These are phyloP conservation scores for Himalopsyche anomala DNA, from an alignment of 2,888 invertebrate species.

Conservation along the genomic window DNA sequence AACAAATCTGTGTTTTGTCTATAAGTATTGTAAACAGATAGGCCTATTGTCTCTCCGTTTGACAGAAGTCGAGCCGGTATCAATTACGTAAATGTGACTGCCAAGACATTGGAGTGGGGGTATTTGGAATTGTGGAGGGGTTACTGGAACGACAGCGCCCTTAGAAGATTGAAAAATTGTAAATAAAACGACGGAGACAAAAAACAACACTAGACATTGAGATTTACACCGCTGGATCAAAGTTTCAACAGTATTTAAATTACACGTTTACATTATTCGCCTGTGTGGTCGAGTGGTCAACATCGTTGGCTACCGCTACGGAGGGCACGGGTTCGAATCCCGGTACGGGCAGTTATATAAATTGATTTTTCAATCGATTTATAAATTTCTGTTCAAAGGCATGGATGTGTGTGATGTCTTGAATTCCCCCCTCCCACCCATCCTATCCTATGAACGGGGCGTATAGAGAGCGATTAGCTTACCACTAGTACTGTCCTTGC, in stretches of 20 bases:
- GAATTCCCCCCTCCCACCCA: no score
- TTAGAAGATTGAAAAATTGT: slow-evolving; percentile 46
- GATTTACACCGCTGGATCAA: background rate
- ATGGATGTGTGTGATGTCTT: no score
- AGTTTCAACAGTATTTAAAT: background rate
- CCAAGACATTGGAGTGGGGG: slow-evolving; percentile 22
- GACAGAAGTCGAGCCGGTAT: slow-evolving; percentile 4
- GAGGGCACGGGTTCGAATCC: no score
- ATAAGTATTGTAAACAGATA: background rate
- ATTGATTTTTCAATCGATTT: no score
- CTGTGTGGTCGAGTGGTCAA: no score
- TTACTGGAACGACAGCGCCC: slow-evolving; percentile 3
- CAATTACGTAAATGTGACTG: slow-evolving; percentile 30
- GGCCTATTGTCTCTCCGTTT: background rate
- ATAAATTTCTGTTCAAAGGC: no score
- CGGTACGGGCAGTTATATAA: no score
- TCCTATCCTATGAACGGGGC: no score
- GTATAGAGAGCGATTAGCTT: no score
- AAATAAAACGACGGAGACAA: slow-evolving; percentile 41
- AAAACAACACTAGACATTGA: slow-evolving; percentile 44
- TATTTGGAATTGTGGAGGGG: background rate
- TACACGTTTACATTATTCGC: background rate
- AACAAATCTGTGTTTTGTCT: no score
- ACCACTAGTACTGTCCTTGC: no score
- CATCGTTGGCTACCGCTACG: no score